phyloP scores from a whole-genome alignment of 2,797 vertebrate genomes.

The Epinephelus awoara region DNA sequence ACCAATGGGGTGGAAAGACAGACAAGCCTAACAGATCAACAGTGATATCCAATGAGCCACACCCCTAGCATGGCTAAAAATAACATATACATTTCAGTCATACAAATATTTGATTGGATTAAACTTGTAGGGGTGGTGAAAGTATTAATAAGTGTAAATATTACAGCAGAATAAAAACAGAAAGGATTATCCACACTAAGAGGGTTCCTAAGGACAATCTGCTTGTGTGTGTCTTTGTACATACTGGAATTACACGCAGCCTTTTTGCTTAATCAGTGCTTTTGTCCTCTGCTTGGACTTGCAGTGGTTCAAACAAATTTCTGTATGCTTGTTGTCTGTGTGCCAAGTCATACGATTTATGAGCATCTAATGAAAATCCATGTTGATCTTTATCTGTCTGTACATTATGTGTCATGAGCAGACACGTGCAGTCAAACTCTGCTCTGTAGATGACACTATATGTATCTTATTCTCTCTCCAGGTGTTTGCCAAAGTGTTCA shows the following conservation, averaged over 20 bases:
- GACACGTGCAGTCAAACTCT: not conserved
- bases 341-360: conserved; percentile 13
- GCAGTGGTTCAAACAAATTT: not conserved
- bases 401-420: not conserved
- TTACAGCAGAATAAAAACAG: conserved; percentile 23
- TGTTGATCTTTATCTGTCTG: conserved; percentile 19
- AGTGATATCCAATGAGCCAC: not conserved
- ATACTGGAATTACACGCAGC: not conserved
- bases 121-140: not conserved
- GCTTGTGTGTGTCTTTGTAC: conserved; percentile 3
- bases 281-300: conserved; percentile 42
- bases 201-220: conserved; percentile 20
- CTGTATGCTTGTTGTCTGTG: not conserved
- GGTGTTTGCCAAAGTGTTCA: conserved; percentile 99
- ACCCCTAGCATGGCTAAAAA: not conserved
- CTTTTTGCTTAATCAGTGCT: conserved; percentile 9
- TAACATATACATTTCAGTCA: not conserved
- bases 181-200: conserved; percentile 17
- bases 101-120: not conserved
- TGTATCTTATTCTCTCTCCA: conserved; percentile 55
- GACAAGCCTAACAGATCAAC: not conserved
- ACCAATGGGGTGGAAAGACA: not conserved
- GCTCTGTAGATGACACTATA: not conserved
- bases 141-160: not conserved
- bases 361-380: conserved; percentile 14